Evolutionary conservation across 2,113 vertebrate genomes (phyloP).

Genomic region (Coregonus clupeaformis): DNA sequence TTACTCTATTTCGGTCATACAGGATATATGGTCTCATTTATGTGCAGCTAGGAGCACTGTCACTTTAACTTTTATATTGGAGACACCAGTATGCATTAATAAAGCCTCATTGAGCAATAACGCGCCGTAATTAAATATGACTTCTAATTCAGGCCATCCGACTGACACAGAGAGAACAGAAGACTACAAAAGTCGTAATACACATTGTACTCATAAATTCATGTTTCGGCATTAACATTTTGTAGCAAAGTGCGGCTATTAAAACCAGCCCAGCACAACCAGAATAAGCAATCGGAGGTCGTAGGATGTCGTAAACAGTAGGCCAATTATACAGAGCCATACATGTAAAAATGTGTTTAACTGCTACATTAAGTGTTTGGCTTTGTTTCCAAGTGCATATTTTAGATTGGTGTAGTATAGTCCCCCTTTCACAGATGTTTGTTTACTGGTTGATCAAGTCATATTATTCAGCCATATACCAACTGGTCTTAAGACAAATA

Average conservation of each 20-base stretch:
- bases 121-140: conserved; percentile 54
- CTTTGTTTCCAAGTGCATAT: conserved; percentile 34
- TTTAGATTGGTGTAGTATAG: conserved; percentile 23
- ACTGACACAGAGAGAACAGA: conserved; percentile 33
- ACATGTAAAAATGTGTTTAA: conserved; percentile 19
- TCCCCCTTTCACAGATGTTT: too few relatives aligned
- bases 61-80: conserved; percentile 32
- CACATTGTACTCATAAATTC: conserved; percentile 42
- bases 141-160: conserved; percentile 49
- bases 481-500: too few relatives aligned
- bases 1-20: neutral
- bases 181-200: conserved; percentile 32
- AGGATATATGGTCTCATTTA: conserved; percentile 16
- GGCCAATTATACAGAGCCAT: conserved; percentile 3
- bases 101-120: conserved; percentile 48
- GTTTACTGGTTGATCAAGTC: too few relatives aligned
- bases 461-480: too few relatives aligned
- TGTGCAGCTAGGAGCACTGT: conserved; percentile 28
- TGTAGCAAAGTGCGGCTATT: conserved; percentile 44
- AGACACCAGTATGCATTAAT: conserved; percentile 37
- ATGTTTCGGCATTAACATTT: conserved; percentile 46
- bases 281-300: too few relatives aligned
- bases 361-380: conserved; percentile 6
- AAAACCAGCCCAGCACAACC: conserved; percentile 19
- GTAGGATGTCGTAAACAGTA: conserved; percentile 36